A percentile compares a stretch with the other conserved stretches of the same genome.
Evolutionary conservation across 2,797 vertebrate species (phyloP).

Genomic region (Pseudochaenichthys georgianus): DNA sequence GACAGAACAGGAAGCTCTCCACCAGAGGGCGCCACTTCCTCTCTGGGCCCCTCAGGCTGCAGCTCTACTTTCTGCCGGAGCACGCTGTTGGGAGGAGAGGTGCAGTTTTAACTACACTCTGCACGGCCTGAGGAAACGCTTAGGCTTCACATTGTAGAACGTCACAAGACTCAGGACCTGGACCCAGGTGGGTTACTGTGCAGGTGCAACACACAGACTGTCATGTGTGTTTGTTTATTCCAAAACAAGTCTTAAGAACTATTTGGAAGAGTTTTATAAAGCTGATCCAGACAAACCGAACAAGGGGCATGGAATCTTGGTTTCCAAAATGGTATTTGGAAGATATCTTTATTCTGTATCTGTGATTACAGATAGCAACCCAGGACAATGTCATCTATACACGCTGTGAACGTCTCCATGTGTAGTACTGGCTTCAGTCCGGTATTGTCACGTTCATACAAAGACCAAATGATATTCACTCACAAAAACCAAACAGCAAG

Average conservation of each 20-base stretch:
- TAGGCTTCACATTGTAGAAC: slow-evolving; percentile 84
- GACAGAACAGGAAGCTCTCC: slow-evolving; percentile 64
- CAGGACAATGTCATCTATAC: slow-evolving; percentile 77
- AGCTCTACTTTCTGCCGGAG: slow-evolving; percentile 76
- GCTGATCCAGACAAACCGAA: slow-evolving; percentile 66
- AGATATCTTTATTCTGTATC: slow-evolving; percentile 64
- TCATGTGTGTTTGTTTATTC: slow-evolving; percentile 60
- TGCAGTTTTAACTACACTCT: slow-evolving; percentile 85
- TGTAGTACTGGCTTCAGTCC: slow-evolving; percentile 77
- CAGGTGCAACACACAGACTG: slow-evolving; percentile 66
- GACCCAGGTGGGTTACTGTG: slow-evolving; percentile 67
- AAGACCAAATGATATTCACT: slow-evolving; percentile 74
- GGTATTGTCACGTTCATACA: slow-evolving; percentile 87
- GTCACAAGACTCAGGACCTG: slow-evolving; percentile 85
- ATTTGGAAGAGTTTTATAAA: slow-evolving; percentile 51
- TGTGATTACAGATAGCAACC: slow-evolving; percentile 72
- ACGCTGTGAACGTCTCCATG: slow-evolving; percentile 64
- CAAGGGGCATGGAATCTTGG: slow-evolving; percentile 57
- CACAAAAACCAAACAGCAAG: slow-evolving; percentile 57
- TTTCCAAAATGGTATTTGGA: slow-evolving; percentile 63
- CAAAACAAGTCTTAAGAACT: slow-evolving; percentile 63
- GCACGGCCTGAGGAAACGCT: slow-evolving; percentile 75
- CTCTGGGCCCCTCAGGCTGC: slow-evolving; percentile 67
- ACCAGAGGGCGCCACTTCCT: slow-evolving; percentile 74
- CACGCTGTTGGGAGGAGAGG: slow-evolving; percentile 85